phyloP scores from a whole-genome alignment of 2,888 invertebrate species.

The Ichneumoninae sp. region DNA sequence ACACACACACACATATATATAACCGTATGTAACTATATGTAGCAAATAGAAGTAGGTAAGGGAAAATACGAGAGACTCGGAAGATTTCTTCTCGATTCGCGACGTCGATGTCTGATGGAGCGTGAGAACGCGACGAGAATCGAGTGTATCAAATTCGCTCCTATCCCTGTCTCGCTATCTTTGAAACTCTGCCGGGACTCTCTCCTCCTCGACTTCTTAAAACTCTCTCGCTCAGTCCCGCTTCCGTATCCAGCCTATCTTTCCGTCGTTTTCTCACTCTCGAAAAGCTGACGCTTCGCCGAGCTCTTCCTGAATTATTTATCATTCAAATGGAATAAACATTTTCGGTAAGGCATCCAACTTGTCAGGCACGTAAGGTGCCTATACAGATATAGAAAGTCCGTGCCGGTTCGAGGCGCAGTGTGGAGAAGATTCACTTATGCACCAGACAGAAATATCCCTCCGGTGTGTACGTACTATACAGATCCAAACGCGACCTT shows the following conservation, averaged over 20 bases:
- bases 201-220: slow-evolving; percentile 39
- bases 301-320: slow-evolving; percentile 56
- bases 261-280: slow-evolving; percentile 33
- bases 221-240: slow-evolving; percentile 17
- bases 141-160: slow-evolving; percentile 46
- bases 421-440: slow-evolving; percentile 29
- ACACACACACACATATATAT: not conserved
- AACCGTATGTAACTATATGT: not conserved
- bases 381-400: slow-evolving; percentile 17
- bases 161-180: slow-evolving; percentile 22
- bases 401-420: not conserved
- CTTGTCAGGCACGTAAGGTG: slow-evolving; percentile 41
- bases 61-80: slow-evolving; percentile 43
- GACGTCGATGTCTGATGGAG: slow-evolving; percentile 52
- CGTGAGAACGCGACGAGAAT: slow-evolving; percentile 55
- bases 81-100: slow-evolving; percentile 47
- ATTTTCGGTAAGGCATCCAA: slow-evolving; percentile 53
- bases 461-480: not conserved
- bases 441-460: slow-evolving; percentile 26
- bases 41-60: slow-evolving; percentile 39
- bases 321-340: slow-evolving; percentile 57
- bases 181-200: slow-evolving; percentile 36
- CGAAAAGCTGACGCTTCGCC: slow-evolving; percentile 45
- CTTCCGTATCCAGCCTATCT: slow-evolving; percentile 16
- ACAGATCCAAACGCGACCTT: not conserved